Base-by-base conservation (phyloP, 1,140 invertebrate genomes). In the Trichomalopsis sarcophagae region DNA sequence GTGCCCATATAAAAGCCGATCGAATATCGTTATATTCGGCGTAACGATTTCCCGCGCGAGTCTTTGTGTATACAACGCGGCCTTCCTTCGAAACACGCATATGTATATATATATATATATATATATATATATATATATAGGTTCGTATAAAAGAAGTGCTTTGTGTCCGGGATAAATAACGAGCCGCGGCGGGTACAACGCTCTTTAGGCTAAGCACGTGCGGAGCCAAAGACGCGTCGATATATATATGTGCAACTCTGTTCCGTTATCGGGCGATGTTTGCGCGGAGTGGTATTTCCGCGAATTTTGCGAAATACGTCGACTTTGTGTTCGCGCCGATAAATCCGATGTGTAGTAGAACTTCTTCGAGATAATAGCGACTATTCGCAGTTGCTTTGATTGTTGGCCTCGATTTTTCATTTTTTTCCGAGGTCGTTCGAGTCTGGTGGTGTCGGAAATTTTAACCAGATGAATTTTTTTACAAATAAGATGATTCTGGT, bases 151-250 rank as follows among this genome's bases (percentile, higher is more conserved):
- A 80, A 80, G 62, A 71, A 69, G 47, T 80, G 77, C 77, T 81
- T 81, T 81, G 79, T 81, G 62, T n/a, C 11, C 21, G 11, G 66
- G 68, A 69, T 71, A 81, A 71, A 71, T 81, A 81, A 81, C 55
- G 79, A 71, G 68, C 5, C 21, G n/a, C 14, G 13, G 27, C 55
- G 77, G 77, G 13, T 30, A 23, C 17, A 68, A n/a, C 68, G 36
- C 66, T 81, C 79, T 68, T 81, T 68, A 81, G 6, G 68, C 68
- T 40, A 40, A 81, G 79, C 79, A 81, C 79, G 79, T 81, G 66
- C 68, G 23, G 10, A 11, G 27, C 30, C 4, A 62, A n/a, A 62
- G 55, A 62, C 40, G 30, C 55, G 27, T 30, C 55, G 69, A 27
- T 17, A 66, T 21, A 66, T 21, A 36, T 30, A 14, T 30, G 66